Base-by-base conservation (phyloP, 2,888 invertebrate genomes). In the Cataglyphis livida region DNA sequence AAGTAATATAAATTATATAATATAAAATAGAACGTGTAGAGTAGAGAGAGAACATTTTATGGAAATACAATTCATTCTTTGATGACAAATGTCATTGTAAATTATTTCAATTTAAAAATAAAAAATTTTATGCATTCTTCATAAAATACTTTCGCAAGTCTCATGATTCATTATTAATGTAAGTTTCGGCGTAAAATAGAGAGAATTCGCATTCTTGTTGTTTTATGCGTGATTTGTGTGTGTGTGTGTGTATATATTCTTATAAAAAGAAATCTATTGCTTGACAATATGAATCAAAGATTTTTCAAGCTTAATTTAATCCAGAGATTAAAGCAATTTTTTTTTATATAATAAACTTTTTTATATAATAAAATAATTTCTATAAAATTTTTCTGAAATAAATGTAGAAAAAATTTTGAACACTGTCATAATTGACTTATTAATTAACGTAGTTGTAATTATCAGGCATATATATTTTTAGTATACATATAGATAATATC, bases 111-210 rank as follows among this genome's bases (percentile, higher is more conserved):
- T 28, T 9, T 41, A 54, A 66, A 54, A 66, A 66, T 54, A 54
- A 12, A 57, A 51, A 66, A 28, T 32, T 66, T 38, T 9, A 71
- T 38, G 28, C 25, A 32, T 32, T 21, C 21, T 15, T 62, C 32
- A 35, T 9, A 44, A 15, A 61, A 62, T 62, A 62, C 32, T 76
- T 66, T 38, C 15, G 38, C 25, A n/a, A 44, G 12, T 54, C 28
- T 6, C 35, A 38, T 54, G 65, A 75, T 65, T 59, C 38, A 65
- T 75, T 38, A 75, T 65, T 57, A 59, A 71, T 59, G 71, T 7
- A 12, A 7, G 25, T 51, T 51, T 51, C 12, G 5, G 3, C 15
- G 44, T 74, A 9, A 74, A 74, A 74, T 62, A 74, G 18, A 48
- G 6, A 48, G 6, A 48, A 74, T 35, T 64, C 6, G 15, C 44